A percentile compares a stretch with the other conserved stretches of the same genome.
These are phyloP conservation scores for Eleginops maclovinus DNA, from an alignment of 2,113 vertebrate genomes.

Conservation along the genomic window DNA sequence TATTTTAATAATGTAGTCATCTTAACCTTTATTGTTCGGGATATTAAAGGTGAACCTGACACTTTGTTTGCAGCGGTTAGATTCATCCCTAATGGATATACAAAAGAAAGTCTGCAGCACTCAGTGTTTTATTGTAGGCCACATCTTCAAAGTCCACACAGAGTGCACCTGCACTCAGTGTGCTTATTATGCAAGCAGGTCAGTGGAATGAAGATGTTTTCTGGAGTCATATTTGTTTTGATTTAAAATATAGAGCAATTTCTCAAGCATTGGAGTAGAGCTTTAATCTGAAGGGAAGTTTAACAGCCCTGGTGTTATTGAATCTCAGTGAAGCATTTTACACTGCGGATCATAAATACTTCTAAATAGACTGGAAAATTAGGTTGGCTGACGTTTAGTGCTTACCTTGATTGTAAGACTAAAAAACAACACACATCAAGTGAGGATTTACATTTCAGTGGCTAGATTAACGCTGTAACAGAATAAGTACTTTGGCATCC, in stretches of 20 bases:
- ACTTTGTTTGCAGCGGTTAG: constrained; percentile 28
- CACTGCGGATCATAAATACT: too few relatives aligned
- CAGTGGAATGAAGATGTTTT: constrained; percentile 20
- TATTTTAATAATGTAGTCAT: constrained; percentile 2
- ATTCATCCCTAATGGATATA: constrained; percentile 42
- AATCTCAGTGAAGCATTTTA: too few relatives aligned
- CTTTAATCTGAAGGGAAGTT: constrained; percentile 1
- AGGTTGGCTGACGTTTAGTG: too few relatives aligned
- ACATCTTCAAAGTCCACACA: constrained; percentile 54
- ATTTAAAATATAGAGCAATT: constrained; percentile 14
- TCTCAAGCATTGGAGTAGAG: neutral
- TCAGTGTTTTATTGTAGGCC: constrained; percentile 26
- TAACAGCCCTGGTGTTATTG: too few relatives aligned
- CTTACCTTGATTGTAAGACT: too few relatives aligned
- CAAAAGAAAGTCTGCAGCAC: constrained; percentile 41
- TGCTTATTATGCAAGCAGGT: constrained; percentile 62
- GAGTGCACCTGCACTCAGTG: constrained; percentile 49
- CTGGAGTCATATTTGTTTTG: constrained; percentile 27
- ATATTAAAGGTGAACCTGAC: constrained; percentile 46
- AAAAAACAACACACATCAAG: too few relatives aligned
- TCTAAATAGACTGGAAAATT: too few relatives aligned
- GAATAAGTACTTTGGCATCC: too few relatives aligned
- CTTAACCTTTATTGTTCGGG: constrained; percentile 35
- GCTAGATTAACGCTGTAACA: too few relatives aligned
- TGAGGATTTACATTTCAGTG: too few relatives aligned